Evolutionary conservation across 2,888 invertebrate genomes (phyloP).

Genomic region (Athripsodes cinereus): DNA sequence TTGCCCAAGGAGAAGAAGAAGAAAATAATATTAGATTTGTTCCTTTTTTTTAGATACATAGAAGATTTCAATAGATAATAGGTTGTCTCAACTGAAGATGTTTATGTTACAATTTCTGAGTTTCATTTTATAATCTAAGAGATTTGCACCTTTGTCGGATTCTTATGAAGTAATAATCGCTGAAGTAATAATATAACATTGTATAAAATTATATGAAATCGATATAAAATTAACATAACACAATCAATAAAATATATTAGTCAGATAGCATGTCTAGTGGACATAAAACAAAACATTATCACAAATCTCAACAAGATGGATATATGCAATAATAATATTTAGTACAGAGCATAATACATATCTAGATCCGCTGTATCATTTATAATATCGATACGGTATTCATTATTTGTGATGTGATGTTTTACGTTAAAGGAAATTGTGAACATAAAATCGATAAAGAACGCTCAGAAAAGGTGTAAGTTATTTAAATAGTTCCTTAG

Average conservation of each 20-base stretch:
- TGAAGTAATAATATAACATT: background rate
- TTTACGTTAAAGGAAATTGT: too few relatives aligned
- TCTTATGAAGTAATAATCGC: background rate
- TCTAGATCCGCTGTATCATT: background rate
- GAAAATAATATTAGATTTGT: too few relatives aligned
- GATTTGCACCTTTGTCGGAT: background rate
- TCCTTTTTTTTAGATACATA: too few relatives aligned
- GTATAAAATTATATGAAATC: background rate
- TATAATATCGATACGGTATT: too few relatives aligned
- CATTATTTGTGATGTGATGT: too few relatives aligned
- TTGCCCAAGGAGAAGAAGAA: too few relatives aligned
- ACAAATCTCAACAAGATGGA: conserved; percentile 4
- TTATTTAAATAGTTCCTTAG: too few relatives aligned
- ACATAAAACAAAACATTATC: conserved; percentile 8
- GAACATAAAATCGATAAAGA: too few relatives aligned
- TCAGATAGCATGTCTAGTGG: conserved; percentile 4
- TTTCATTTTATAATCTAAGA: background rate
- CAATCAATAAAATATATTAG: conserved; percentile 7
- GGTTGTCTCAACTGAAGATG: too few relatives aligned
- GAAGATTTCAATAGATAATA: too few relatives aligned
- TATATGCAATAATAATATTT: background rate
- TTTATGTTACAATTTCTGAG: too few relatives aligned
- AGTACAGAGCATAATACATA: background rate
- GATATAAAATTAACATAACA: conserved; percentile 4
- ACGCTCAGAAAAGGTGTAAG: too few relatives aligned